phyloP scores from a whole-genome alignment of 1,140 invertebrate species.

The Diabrotica undecimpunctata region DNA sequence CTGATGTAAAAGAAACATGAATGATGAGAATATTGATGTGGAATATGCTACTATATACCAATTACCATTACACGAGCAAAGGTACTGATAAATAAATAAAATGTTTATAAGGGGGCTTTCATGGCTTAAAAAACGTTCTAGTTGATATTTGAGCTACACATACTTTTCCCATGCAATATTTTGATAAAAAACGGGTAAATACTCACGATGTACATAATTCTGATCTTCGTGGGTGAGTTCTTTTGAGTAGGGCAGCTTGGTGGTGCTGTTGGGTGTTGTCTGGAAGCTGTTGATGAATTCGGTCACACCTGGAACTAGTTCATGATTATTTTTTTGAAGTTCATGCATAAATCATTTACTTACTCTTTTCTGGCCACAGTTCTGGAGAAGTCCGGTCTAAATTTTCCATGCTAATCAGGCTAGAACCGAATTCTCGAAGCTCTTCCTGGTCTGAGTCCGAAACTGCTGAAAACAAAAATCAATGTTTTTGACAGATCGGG shows the following conservation, averaged over 20 bases:
- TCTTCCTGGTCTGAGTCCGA: slow-evolving; percentile 39
- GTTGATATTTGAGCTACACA: too few relatives aligned
- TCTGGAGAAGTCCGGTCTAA: slow-evolving; percentile 87
- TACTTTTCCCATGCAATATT: too few relatives aligned
- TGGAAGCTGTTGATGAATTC: slow-evolving; percentile 61
- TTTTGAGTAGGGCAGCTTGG: slow-evolving; percentile 55
- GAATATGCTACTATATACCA: too few relatives aligned
- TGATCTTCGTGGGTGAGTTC: slow-evolving; percentile 63
- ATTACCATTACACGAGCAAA: too few relatives aligned
- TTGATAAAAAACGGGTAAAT: not conserved
- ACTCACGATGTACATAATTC: slow-evolving; percentile 69
- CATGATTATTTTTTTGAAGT: slow-evolving; percentile 7
- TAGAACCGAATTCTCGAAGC: slow-evolving; percentile 60
- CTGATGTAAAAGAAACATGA: too few relatives aligned
- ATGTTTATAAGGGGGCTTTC: too few relatives aligned
- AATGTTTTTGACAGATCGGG: slow-evolving; percentile 31
- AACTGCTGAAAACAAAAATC: slow-evolving; percentile 34
- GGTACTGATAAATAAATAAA: too few relatives aligned
- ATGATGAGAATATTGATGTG: too few relatives aligned
- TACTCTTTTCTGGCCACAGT: slow-evolving; percentile 91
- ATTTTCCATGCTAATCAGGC: slow-evolving; percentile 79
- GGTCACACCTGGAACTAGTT: slow-evolving; percentile 66
- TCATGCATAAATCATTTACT: slow-evolving; percentile 41
- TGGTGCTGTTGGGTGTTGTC: slow-evolving; percentile 49
- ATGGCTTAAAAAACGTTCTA: too few relatives aligned